These are phyloP conservation scores for Solen grandis DNA, from an alignment of 1,140 invertebrate species.

Conservation along the genomic window DNA sequence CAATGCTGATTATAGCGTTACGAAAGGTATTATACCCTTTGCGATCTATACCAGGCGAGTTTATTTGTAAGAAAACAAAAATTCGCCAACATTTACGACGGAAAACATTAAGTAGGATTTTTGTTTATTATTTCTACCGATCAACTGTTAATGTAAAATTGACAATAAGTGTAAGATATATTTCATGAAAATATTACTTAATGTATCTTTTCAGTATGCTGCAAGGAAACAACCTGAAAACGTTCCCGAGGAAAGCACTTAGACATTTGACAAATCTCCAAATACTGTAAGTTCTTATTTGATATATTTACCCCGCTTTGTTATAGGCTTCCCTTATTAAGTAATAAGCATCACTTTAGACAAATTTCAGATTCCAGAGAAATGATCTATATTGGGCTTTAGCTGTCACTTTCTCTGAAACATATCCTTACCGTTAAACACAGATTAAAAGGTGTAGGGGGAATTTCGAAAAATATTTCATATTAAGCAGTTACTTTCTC, in stretches of 20 bases:
- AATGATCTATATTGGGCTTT: background rate
- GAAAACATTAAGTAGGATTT: too few species aligned
- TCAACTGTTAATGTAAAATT: background rate
- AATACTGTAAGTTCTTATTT: conserved; percentile 23
- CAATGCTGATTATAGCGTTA: too few species aligned
- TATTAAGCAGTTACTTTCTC: too few species aligned
- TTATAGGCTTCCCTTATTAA: background rate
- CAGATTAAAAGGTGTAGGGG: background rate
- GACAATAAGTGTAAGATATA: background rate
- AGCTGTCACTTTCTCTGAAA: background rate
- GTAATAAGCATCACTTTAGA: conserved; percentile 1
- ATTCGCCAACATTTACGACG: background rate
- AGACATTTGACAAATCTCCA: conserved; percentile 13
- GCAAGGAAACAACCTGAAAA: conserved; percentile 44
- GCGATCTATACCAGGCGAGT: background rate
- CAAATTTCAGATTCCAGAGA: background rate
- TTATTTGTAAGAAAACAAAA: background rate
- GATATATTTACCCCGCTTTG: background rate
- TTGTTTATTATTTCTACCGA: too few species aligned
- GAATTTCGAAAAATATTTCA: background rate
- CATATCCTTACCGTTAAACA: background rate
- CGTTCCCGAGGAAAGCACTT: conserved; percentile 16
- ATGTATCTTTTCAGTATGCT: conserved; percentile 41
- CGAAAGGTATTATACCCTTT: too few species aligned
- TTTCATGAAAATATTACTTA: background rate